Conservation (phyloP, 2,797 vertebrate genomes). For the Enteromius mattozi region DNA sequence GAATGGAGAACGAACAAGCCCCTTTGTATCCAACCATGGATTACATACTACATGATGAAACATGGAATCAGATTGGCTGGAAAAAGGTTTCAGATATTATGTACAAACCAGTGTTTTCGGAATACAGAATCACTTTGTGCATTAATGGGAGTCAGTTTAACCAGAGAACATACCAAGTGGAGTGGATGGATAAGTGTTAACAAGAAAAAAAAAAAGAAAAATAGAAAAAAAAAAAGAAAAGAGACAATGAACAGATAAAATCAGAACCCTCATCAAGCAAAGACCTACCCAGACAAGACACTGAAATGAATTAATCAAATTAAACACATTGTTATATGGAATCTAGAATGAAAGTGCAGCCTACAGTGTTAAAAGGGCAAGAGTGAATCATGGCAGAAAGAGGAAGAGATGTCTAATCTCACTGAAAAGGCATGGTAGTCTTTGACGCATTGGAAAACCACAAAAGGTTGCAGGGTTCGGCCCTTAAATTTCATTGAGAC, state of each 20-base stretch:
- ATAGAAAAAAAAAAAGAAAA: too few species aligned
- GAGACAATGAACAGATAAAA: neutral
- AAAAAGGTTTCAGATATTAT: conserved; percentile 13
- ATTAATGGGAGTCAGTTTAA: neutral
- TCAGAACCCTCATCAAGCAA: neutral
- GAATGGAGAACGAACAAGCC: conserved; percentile 16
- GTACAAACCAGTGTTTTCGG: conserved; percentile 2
- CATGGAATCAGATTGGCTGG: conserved; percentile 15
- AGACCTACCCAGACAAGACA: neutral
- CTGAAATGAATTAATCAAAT: neutral
- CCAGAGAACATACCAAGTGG: neutral
- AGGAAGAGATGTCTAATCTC: conserved; percentile 6
- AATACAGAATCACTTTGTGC: conserved; percentile 14
- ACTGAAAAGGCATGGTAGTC: neutral
- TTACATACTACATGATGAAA: conserved; percentile 10
- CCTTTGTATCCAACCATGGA: conserved; percentile 3
- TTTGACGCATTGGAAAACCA: conserved; percentile 7
- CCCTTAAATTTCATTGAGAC: conserved; percentile 25
- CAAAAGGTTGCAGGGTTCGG: neutral
- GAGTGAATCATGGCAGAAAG: neutral
- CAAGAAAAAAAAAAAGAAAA: neutral
- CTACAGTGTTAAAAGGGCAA: neutral
- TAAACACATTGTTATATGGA: neutral
- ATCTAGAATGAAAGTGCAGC: neutral
- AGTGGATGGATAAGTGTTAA: neutral